Percentiles rank a stretch among this genome's conserved stretches.
Evolutionary conservation across 2,797 vertebrate species (phyloP).

Genomic region (Emydoidea blandingii): DNA sequence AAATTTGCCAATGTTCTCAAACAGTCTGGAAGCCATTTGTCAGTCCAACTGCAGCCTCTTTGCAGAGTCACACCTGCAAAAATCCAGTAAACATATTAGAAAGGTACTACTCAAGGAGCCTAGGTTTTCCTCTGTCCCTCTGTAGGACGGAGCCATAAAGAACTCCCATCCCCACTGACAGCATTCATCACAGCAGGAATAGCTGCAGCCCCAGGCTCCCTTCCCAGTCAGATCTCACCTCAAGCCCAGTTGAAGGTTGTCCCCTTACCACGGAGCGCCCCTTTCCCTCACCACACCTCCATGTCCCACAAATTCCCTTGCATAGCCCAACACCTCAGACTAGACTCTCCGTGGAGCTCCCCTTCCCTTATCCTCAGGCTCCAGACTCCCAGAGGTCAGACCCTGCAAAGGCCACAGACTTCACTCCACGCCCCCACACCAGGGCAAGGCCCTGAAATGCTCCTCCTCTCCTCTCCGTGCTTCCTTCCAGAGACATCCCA

Average conservation of each 20-base stretch:
- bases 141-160: not conserved
- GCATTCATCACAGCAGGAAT: not conserved
- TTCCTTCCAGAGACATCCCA: not conserved
- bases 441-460: not conserved
- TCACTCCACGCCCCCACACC: not conserved
- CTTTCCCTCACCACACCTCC: no score
- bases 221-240: not conserved
- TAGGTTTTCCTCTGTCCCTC: rapidly evolving
- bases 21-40: slow-evolving; percentile 88
- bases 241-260: no score
- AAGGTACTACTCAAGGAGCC: rapidly evolving
- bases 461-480: not conserved
- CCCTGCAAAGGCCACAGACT: not conserved
- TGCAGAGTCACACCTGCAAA: slow-evolving; percentile 49
- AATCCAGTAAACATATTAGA: rapidly evolving
- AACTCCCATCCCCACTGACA: not conserved
- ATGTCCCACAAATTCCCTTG: no score
- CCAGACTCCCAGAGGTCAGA: not conserved
- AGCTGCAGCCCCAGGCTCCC: not conserved
- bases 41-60: not conserved
- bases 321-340: not conserved
- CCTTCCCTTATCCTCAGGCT: not conserved
- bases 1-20: slow-evolving; percentile 94
- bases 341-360: not conserved
- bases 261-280: no score